Percentiles rank a stretch among this genome's conserved stretches.
Evolutionary conservation across 2,888 invertebrate species (phyloP).

Genomic region (Lacanobia wlatinum): DNA sequence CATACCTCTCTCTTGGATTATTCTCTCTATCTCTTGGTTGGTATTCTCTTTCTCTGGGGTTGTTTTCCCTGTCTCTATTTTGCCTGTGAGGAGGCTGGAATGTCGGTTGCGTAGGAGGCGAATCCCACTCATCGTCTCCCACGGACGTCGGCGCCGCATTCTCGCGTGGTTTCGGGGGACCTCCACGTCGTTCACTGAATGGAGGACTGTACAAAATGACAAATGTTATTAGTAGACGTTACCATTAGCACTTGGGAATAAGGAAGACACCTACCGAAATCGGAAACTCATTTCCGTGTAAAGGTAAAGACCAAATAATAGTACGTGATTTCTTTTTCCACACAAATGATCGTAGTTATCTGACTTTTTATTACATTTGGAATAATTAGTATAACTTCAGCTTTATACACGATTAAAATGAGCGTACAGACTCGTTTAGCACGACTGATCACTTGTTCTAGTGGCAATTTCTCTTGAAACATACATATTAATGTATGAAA

Average conservation of each 20-base stretch:
- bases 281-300: conserved; percentile 22
- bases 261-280: conserved; percentile 29
- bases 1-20: conserved; percentile 61
- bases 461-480: conserved; percentile 54
- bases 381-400: conserved; percentile 28
- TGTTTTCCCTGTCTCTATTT: conserved; percentile 58
- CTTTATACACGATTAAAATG: conserved; percentile 17
- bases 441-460: conserved; percentile 37
- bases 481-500: conserved; percentile 50
- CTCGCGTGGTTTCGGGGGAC: conserved; percentile 78
- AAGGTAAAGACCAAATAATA: not conserved
- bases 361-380: conserved; percentile 3
- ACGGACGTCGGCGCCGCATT: conserved; percentile 60
- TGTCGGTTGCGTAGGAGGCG: conserved; percentile 50
- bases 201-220: conserved; percentile 40
- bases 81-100: conserved; percentile 62
- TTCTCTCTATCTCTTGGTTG: conserved; percentile 48
- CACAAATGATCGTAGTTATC: not conserved
- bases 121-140: conserved; percentile 63
- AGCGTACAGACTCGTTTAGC: conserved; percentile 28
- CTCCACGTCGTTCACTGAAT: conserved; percentile 73
- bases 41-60: conserved; percentile 53
- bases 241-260: not conserved
- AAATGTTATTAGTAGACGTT: not conserved
- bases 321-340: not conserved